phyloP scores from a whole-genome alignment of 1,140 invertebrate genomes.

The Bombus terrestris region DNA sequence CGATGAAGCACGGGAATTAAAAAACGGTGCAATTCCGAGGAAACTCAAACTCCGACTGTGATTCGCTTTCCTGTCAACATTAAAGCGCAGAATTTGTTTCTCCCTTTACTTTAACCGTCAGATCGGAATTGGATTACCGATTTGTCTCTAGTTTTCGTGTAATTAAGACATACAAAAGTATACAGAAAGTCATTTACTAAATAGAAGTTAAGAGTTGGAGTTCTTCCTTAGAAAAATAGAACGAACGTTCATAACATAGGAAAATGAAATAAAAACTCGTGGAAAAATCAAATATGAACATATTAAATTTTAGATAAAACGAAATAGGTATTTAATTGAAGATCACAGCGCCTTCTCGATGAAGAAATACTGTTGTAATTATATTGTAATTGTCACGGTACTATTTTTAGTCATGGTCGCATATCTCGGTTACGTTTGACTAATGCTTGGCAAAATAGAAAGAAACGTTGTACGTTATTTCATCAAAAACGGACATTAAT shows the following conservation, averaged over 20 bases:
- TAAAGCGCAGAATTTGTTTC: neutral
- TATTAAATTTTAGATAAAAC: no score
- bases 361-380: no score
- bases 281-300: no score
- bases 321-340: no score
- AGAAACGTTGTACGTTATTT: neutral
- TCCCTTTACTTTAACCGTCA: neutral
- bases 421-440: no score
- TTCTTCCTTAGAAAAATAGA: no score
- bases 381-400: no score
- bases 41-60: conserved; percentile 3
- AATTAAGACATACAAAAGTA: neutral
- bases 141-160: neutral
- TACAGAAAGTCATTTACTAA: neutral
- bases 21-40: neutral
- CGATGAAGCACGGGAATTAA: conserved; percentile 1
- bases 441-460: neutral
- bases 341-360: no score
- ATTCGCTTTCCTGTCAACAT: neutral
- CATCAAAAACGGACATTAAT: neutral
- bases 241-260: no score
- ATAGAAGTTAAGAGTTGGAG: neutral
- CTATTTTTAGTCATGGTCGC: no score
- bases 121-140: neutral
- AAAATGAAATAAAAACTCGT: no score